phyloP scores from a whole-genome alignment of 2,113 vertebrate genomes.

The Crotalus horridus region DNA sequence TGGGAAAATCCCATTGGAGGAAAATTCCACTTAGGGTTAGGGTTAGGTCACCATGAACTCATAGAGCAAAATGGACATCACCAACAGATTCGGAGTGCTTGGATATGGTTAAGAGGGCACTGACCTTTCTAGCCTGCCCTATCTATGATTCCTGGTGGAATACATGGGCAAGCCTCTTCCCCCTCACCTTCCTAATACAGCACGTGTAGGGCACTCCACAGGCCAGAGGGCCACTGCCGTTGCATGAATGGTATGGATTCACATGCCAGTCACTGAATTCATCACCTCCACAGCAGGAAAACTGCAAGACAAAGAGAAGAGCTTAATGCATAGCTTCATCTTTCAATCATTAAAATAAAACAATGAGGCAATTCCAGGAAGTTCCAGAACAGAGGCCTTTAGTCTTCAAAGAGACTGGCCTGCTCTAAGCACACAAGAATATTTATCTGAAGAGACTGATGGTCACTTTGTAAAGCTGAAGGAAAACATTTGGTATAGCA shows the following conservation, averaged over 20 bases:
- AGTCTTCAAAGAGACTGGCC: not conserved
- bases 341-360: not conserved
- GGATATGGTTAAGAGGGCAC: no score
- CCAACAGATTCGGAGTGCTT: no score
- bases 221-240: conserved; percentile 78
- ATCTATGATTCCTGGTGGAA: no score
- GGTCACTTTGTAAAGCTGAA: not conserved
- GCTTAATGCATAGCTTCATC: not conserved
- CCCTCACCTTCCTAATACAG: conserved; percentile 74
- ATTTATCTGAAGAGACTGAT: not conserved
- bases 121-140: no score
- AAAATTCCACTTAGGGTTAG: no score
- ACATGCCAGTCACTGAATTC: conserved; percentile 86
- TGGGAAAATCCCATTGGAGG: no score
- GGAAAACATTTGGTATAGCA: not conserved
- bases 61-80: no score
- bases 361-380: not conserved
- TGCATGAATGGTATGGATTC: conserved; percentile 87
- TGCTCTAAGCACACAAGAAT: not conserved
- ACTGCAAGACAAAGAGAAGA: conserved; percentile 61
- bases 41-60: no score
- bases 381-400: not conserved
- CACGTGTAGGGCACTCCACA: conserved; percentile 90
- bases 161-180: no score
- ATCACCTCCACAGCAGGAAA: conserved; percentile 88